phyloP scores from a whole-genome alignment of 2,797 vertebrate species.

The Sebastes minor region DNA sequence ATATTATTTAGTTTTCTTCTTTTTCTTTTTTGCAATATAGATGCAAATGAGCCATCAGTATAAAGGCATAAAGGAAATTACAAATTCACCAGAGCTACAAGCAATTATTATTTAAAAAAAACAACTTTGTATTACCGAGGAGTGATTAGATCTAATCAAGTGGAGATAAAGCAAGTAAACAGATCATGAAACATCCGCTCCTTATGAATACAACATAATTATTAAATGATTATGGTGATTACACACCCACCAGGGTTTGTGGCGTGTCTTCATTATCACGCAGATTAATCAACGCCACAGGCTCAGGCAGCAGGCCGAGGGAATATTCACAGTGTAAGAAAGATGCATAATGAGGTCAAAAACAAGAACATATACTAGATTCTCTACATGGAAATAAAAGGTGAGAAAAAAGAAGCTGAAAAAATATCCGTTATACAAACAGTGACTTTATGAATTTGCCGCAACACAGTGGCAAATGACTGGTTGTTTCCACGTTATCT shows the following conservation, averaged over 20 bases:
- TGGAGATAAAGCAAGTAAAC: slow-evolving; percentile 66
- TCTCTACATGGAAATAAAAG: not conserved
- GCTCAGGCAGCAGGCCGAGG: slow-evolving; percentile 13
- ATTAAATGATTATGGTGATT: slow-evolving; percentile 76
- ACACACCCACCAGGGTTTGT: slow-evolving; percentile 65
- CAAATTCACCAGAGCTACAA: slow-evolving; percentile 31
- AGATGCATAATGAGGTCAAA: slow-evolving; percentile 11
- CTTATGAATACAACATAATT: slow-evolving; percentile 74
- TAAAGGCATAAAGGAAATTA: slow-evolving; percentile 23
- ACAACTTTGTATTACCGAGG: slow-evolving; percentile 27
- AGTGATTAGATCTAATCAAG: slow-evolving; percentile 75
- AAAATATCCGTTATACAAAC: not conserved
- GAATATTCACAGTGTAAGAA: not conserved
- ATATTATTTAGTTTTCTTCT: slow-evolving; percentile 47
- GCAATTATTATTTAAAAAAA: slow-evolving; percentile 51
- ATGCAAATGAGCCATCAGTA: slow-evolving; percentile 60
- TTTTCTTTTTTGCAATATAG: slow-evolving; percentile 26
- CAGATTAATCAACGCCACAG: slow-evolving; percentile 61
- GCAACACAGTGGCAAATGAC: too few species aligned
- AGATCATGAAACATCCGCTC: slow-evolving; percentile 61
- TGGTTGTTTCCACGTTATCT: too few species aligned
- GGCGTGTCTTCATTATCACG: slow-evolving; percentile 56
- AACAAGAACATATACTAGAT: not conserved
- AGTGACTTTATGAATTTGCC: not conserved
- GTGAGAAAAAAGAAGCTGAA: not conserved